Conservation (phyloP, 2,797 vertebrate genomes). For the Neopelma chrysocephalum region DNA sequence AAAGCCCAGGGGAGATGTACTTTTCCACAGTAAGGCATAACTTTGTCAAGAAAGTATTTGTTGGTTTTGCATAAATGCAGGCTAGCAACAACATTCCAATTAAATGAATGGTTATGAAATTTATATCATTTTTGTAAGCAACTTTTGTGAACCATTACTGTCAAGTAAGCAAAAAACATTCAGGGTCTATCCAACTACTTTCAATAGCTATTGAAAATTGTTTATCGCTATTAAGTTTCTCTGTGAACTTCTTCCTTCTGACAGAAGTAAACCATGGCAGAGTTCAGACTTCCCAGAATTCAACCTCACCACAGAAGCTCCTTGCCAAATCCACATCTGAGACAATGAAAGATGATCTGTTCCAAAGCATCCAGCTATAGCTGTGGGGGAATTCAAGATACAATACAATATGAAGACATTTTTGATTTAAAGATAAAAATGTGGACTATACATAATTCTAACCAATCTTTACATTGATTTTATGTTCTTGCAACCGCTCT, state of each 20-base stretch:
- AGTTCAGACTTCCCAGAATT: conserved; percentile 12
- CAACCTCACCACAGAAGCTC: not conserved
- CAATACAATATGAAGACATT: not conserved
- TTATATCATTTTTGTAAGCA: not conserved
- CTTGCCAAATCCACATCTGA: conserved; percentile 32
- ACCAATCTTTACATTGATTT: not conserved
- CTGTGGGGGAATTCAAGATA: not conserved
- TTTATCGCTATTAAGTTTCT: not conserved
- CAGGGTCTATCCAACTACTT: not conserved
- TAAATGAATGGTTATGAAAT: not conserved
- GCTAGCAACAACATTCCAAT: not conserved
- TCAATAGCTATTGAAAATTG: not conserved
- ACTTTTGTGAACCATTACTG: not conserved
- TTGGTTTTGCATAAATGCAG: not conserved
- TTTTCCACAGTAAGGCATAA: not conserved
- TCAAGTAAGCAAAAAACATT: not conserved
- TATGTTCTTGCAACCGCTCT: not conserved
- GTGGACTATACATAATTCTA: not conserved
- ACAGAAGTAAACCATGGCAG: not conserved
- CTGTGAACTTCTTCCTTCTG: not conserved
- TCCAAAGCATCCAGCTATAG: not conserved
- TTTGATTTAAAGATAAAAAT: not conserved
- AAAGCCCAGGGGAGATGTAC: not conserved
- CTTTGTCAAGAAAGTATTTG: not conserved
- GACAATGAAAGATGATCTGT: not conserved